Conservation (phyloP, 1,140 invertebrate species). For the Neodiprion lecontei region DNA sequence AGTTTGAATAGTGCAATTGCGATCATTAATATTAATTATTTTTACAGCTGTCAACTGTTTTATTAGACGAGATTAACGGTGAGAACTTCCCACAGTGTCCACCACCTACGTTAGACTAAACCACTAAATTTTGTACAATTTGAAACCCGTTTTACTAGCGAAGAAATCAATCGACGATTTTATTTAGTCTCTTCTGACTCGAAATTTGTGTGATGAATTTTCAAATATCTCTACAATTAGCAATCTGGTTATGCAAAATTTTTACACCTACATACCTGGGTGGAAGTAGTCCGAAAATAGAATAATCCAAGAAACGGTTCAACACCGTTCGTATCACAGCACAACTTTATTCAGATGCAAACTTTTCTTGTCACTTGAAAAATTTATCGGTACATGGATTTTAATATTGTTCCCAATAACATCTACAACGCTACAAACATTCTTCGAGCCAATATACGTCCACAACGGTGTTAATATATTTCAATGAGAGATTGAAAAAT, state of each 20-base stretch:
- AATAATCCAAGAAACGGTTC: conserved; percentile 22
- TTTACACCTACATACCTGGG: not conserved
- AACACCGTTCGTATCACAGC: conserved; percentile 21
- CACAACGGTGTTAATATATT: not conserved
- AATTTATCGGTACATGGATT: not conserved
- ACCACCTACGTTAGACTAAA: not conserved
- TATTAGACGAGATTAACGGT: conserved; percentile 13
- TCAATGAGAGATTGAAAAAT: conserved; percentile 4
- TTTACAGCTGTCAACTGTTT: conserved; percentile 25
- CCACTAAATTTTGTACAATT: too few relatives aligned
- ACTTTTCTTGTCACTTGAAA: not conserved
- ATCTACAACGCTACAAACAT: conserved; percentile 3
- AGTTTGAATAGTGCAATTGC: conserved; percentile 25
- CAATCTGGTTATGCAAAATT: not conserved
- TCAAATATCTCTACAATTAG: too few relatives aligned
- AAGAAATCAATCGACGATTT: too few relatives aligned
- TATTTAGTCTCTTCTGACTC: too few relatives aligned
- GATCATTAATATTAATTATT: conserved; percentile 29
- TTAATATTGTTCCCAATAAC: not conserved
- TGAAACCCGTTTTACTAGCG: too few relatives aligned
- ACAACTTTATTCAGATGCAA: conserved; percentile 18
- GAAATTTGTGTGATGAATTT: too few relatives aligned
- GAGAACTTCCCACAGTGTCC: not conserved
- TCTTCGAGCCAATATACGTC: not conserved
- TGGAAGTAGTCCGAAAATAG: conserved; percentile 17